Conservation (phyloP, 2,888 invertebrate genomes). For the Polydrusus pterygomalis region DNA sequence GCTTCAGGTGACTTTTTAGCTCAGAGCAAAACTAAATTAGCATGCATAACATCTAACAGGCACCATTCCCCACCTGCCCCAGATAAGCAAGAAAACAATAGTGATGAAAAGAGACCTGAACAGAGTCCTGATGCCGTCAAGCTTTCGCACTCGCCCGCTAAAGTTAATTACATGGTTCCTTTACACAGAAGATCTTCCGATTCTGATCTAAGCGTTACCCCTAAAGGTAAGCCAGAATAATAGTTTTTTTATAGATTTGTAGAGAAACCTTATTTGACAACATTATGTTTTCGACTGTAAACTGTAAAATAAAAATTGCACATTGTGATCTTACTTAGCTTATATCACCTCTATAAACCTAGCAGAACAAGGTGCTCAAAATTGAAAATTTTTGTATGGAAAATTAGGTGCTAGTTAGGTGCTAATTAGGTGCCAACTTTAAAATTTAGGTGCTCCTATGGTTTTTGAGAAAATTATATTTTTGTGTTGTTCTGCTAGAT, state of each 20-base stretch:
- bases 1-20: conserved; percentile 65
- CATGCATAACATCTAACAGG: conserved; percentile 70
- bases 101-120: conserved; percentile 74
- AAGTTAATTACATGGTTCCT: conserved; percentile 45
- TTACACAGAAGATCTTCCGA: conserved; percentile 89
- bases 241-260: too few species aligned
- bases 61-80: conserved; percentile 66
- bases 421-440: too few species aligned
- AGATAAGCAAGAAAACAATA: conserved; percentile 58
- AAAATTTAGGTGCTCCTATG: too few species aligned
- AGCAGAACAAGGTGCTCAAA: too few species aligned
- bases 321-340: not conserved
- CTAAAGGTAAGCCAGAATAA: conserved; percentile 83
- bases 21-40: conserved; percentile 68
- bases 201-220: conserved; percentile 93
- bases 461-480: too few species aligned
- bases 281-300: not conserved
- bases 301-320: conserved; percentile 1
- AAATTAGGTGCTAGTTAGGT: too few species aligned
- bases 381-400: too few species aligned
- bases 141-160: conserved; percentile 49
- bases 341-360: too few species aligned
- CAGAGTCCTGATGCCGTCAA: conserved; percentile 60
- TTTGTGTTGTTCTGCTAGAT: too few species aligned
- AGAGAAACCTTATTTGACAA: too few species aligned